Conservation (phyloP, 2,113 vertebrate genomes). For the Dolichotis patagonum region DNA sequence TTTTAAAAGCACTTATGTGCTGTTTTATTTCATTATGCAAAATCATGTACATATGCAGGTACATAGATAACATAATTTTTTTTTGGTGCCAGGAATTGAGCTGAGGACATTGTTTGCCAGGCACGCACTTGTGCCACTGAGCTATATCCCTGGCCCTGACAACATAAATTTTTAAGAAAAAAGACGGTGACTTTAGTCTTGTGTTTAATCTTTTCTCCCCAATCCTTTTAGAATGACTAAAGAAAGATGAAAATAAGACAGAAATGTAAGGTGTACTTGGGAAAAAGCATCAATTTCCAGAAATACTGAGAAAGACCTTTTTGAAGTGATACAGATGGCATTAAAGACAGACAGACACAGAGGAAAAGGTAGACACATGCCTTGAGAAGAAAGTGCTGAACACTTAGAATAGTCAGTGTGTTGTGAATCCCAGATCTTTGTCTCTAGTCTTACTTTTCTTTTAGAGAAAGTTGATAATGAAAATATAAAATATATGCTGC, state of each 20-base stretch:
- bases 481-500: constrained; percentile 6
- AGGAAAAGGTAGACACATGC: background rate
- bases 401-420: background rate
- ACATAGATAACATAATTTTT: background rate
- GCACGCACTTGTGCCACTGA: no score
- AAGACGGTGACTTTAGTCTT: background rate
- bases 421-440: background rate
- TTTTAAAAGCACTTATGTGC: background rate
- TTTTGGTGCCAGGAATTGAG: no score
- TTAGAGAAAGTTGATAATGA: background rate
- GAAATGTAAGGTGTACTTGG: background rate
- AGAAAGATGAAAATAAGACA: constrained; percentile 28
- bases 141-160: background rate
- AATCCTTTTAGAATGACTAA: background rate
- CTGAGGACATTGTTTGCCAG: no score
- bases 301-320: background rate
- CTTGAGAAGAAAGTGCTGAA: background rate
- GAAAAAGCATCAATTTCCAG: background rate
- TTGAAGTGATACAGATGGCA: background rate
- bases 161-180: constrained; percentile 16
- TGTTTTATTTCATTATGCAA: background rate
- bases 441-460: background rate
- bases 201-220: background rate
- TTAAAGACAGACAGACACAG: background rate
- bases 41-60: background rate